A percentile compares a stretch with the other conserved stretches of the same genome.
These are phyloP conservation scores for Pherbina coryleti DNA, from an alignment of 2,888 invertebrate genomes.

Conservation along the genomic window DNA sequence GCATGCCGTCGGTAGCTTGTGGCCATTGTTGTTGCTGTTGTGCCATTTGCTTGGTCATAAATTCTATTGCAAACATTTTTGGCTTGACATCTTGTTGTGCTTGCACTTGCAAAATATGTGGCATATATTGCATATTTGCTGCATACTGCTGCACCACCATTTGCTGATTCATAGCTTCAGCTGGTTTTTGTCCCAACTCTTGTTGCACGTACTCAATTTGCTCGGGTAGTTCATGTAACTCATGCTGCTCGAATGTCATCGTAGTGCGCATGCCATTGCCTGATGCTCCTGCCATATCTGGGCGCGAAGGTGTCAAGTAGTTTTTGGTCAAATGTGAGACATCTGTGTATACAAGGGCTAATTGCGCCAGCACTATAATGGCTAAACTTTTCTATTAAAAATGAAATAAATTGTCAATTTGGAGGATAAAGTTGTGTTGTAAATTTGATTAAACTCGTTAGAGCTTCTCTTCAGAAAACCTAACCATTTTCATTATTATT, in stretches of 20 bases:
- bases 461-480: constrained; percentile 22
- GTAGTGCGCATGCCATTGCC: constrained; percentile 40
- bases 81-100: background rate
- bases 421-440: background rate
- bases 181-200: constrained; percentile 14
- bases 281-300: background rate
- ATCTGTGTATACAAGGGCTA: constrained; percentile 55
- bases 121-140: constrained; percentile 51
- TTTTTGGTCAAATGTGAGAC: constrained; percentile 57
- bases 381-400: constrained; percentile 24
- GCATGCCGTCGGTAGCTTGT: constrained; percentile 17
- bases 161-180: background rate
- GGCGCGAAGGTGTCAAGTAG: constrained; percentile 54
- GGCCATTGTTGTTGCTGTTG: constrained; percentile 30
- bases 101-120: constrained; percentile 43
- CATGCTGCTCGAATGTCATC: constrained; percentile 58
- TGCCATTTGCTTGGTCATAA: constrained; percentile 27
- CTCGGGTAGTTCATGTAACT: constrained; percentile 59
- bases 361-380: constrained; percentile 41
- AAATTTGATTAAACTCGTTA: too few relatives aligned
- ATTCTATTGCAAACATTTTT: background rate
- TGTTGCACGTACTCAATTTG: constrained; percentile 58
- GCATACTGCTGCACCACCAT: constrained; percentile 35
- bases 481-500: constrained; percentile 51
- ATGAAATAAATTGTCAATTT: background rate